Conservation (phyloP, 2,113 vertebrate genomes). For the Corythaeola cristata region DNA sequence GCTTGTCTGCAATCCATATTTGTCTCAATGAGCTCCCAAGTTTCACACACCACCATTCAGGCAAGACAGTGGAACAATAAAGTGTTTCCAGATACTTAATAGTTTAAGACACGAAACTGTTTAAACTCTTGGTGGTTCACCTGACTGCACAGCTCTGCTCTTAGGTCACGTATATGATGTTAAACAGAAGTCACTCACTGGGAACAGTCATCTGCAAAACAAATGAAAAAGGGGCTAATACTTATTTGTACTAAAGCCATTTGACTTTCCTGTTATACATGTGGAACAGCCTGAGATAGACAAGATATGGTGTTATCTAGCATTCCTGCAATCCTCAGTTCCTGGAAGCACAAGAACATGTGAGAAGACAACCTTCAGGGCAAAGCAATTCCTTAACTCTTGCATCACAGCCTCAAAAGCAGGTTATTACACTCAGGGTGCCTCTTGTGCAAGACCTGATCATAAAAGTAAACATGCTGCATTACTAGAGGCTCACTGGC, state of each 20-base stretch:
- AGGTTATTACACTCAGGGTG: background rate
- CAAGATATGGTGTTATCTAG: accelerated
- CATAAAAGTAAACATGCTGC: background rate
- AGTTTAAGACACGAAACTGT: background rate
- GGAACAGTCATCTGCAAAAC: background rate
- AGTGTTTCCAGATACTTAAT: background rate
- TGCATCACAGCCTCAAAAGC: background rate
- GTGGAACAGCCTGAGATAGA: background rate
- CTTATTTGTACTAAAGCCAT: background rate
- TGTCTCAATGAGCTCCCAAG: background rate
- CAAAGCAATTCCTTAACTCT: background rate
- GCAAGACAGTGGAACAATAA: background rate
- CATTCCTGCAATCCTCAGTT: background rate
- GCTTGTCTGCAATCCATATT: background rate
- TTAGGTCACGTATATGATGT: background rate
- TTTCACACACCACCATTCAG: background rate
- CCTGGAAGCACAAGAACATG: background rate
- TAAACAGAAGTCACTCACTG: background rate
- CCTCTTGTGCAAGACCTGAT: background rate
- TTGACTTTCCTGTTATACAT: background rate
- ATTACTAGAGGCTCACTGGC: background rate
- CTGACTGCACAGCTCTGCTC: background rate
- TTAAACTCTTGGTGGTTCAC: background rate
- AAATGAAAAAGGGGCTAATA: background rate
- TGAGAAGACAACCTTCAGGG: background rate